Conservation (phyloP, 2,888 invertebrate species). For the Orgyia antiqua region DNA sequence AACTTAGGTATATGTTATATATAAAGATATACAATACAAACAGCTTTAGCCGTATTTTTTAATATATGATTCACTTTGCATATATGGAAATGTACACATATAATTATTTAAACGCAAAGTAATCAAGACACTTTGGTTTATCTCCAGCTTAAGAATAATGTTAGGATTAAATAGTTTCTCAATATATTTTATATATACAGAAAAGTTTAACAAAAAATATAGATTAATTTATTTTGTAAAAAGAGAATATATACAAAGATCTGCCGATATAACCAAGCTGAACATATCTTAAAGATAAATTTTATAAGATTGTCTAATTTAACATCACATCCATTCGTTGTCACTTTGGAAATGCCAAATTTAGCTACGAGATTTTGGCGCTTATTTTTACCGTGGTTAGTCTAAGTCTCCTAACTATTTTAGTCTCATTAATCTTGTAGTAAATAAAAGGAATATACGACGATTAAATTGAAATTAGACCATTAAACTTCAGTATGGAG, state of each 20-base stretch:
- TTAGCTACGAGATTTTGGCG: too few relatives aligned
- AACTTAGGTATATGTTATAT: slow-evolving; percentile 36
- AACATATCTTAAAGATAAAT: slow-evolving; percentile 47
- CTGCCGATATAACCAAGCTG: slow-evolving; percentile 64
- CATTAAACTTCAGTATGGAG: too few relatives aligned
- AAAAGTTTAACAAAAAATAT: slow-evolving; percentile 23
- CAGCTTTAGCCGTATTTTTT: slow-evolving; percentile 62
- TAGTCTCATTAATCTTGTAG: too few relatives aligned
- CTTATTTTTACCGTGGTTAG: too few relatives aligned
- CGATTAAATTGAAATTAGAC: too few relatives aligned
- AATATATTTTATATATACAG: slow-evolving; percentile 23
- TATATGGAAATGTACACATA: slow-evolving; percentile 50
- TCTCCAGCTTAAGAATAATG: slow-evolving; percentile 78
- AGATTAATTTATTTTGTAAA: slow-evolving; percentile 40
- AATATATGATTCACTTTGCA: slow-evolving; percentile 58
- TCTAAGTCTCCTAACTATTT: too few relatives aligned
- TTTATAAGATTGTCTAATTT: background rate
- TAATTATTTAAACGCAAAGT: slow-evolving; percentile 51
- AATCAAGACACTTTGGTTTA: slow-evolving; percentile 81
- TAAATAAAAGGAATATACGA: too few relatives aligned
- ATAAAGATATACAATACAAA: slow-evolving; percentile 36
- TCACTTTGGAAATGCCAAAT: too few relatives aligned
- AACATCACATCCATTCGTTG: too few relatives aligned
- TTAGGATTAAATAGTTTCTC: slow-evolving; percentile 22
- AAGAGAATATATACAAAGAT: slow-evolving; percentile 71